Conservation (phyloP, 2,888 invertebrate species). For the Kryphioiulus occultus region DNA sequence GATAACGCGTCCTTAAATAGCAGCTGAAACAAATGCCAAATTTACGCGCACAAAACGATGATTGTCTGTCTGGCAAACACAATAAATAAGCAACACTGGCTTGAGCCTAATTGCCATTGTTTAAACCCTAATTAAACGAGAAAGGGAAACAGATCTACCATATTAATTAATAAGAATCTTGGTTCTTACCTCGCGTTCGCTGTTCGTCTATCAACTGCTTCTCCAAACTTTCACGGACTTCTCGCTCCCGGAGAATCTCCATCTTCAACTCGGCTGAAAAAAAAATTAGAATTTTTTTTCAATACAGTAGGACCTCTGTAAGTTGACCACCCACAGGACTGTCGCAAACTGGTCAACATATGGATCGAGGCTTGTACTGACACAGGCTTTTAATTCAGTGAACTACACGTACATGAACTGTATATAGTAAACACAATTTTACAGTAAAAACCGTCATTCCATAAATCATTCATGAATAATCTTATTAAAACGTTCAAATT, state of each 20-base stretch:
- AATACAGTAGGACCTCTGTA: too few relatives aligned
- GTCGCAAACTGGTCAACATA: too few relatives aligned
- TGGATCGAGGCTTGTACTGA: too few relatives aligned
- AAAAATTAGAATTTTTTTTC: neutral
- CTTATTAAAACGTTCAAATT: too few relatives aligned
- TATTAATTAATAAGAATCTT: slow-evolving; percentile 46
- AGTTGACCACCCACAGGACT: too few relatives aligned
- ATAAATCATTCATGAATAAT: too few relatives aligned
- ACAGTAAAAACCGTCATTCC: too few relatives aligned
- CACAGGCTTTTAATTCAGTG: too few relatives aligned
- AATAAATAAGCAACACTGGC: neutral
- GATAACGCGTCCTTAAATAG: slow-evolving; percentile 12
- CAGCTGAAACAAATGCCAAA: neutral
- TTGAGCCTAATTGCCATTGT: slow-evolving; percentile 27
- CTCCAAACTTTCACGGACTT: slow-evolving; percentile 92
- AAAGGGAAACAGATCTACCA: slow-evolving; percentile 45
- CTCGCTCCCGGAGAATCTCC: slow-evolving; percentile 91
- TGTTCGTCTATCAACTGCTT: slow-evolving; percentile 92
- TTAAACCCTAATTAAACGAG: neutral
- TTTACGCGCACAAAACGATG: neutral
- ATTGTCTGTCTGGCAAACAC: slow-evolving; percentile 12
- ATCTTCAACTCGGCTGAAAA: slow-evolving; percentile 93
- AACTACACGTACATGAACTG: too few relatives aligned
- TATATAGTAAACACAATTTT: too few relatives aligned
- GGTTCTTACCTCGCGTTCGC: slow-evolving; percentile 87